Evolutionary conservation across 2,113 vertebrate genomes (phyloP).

Genomic region (Ornithorhynchus anatinus): DNA sequence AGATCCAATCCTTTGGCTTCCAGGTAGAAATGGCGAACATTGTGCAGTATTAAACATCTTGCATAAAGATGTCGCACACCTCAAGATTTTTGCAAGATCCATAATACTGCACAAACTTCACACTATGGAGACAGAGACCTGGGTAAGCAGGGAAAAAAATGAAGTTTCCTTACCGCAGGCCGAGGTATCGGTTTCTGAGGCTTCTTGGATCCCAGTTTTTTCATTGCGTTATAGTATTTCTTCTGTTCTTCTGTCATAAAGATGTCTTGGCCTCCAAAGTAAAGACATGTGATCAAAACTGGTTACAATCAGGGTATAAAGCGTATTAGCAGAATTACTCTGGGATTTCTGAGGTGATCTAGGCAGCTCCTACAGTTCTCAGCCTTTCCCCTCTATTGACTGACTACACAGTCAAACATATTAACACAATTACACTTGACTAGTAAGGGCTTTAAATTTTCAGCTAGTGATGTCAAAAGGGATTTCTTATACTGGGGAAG

Average conservation of each 20-base stretch:
- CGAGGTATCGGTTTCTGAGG: slow-evolving; percentile 84
- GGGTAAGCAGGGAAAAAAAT: slow-evolving; percentile 15
- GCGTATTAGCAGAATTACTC: too few species aligned
- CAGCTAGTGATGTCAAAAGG: too few species aligned
- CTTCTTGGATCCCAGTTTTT: slow-evolving; percentile 84
- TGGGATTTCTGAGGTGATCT: too few species aligned
- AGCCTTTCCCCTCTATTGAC: too few species aligned
- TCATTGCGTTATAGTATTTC: slow-evolving; percentile 86
- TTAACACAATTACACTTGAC: too few species aligned
- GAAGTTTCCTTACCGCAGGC: slow-evolving; percentile 70
- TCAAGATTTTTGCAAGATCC: not conserved
- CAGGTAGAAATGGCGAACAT: not conserved
- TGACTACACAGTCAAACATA: too few species aligned
- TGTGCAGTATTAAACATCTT: not conserved
- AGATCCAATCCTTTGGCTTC: not conserved
- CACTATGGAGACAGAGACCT: not conserved
- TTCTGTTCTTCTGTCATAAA: slow-evolving; percentile 88
- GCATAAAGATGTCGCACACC: not conserved
- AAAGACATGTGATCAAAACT: slow-evolving; percentile 63
- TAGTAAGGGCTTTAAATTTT: too few species aligned
- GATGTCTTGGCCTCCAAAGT: slow-evolving; percentile 86
- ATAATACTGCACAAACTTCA: not conserved
- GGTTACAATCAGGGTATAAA: slow-evolving; percentile 60
- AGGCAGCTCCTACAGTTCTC: too few species aligned
- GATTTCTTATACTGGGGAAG: too few species aligned